A percentile compares a stretch with the other conserved stretches of the same genome.
phyloP scores from a whole-genome alignment of 2,797 vertebrate genomes.

The Amniataba percoides region DNA sequence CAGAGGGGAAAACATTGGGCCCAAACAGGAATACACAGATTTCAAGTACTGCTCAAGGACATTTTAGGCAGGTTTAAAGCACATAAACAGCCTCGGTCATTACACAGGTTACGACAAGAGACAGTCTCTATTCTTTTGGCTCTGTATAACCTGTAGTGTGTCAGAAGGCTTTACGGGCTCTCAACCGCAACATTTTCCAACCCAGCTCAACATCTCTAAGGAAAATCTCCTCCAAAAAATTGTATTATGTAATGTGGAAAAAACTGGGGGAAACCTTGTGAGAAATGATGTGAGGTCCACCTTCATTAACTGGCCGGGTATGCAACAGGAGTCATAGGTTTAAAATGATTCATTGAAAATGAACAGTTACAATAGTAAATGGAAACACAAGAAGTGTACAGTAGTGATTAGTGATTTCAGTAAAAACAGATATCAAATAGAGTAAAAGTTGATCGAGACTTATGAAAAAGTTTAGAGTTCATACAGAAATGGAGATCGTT shows the following conservation, averaged over 20 bases:
- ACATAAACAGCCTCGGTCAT: not conserved
- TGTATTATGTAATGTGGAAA: not conserved
- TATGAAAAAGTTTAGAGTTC: not conserved
- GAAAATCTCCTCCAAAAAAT: not conserved
- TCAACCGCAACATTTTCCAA: not conserved
- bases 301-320: not conserved
- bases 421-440: not conserved
- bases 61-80: slow-evolving; percentile 5
- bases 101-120: not conserved
- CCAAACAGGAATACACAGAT: not conserved
- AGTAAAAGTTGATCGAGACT: not conserved
- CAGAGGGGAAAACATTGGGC: not conserved
- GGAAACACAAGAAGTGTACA: not conserved
- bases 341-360: not conserved
- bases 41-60: not conserved
- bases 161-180: not conserved
- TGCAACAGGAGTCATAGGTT: not conserved
- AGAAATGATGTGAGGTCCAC: not conserved
- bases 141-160: not conserved
- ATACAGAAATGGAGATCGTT: not conserved
- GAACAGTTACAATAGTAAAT: not conserved
- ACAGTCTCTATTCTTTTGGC: not conserved
- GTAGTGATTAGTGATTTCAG: not conserved
- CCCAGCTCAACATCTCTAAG: not conserved
- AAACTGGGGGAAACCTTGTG: not conserved